These are phyloP conservation scores for Hesperophylax magnus DNA, from an alignment of 1,140 invertebrate species.

Conservation along the genomic window DNA sequence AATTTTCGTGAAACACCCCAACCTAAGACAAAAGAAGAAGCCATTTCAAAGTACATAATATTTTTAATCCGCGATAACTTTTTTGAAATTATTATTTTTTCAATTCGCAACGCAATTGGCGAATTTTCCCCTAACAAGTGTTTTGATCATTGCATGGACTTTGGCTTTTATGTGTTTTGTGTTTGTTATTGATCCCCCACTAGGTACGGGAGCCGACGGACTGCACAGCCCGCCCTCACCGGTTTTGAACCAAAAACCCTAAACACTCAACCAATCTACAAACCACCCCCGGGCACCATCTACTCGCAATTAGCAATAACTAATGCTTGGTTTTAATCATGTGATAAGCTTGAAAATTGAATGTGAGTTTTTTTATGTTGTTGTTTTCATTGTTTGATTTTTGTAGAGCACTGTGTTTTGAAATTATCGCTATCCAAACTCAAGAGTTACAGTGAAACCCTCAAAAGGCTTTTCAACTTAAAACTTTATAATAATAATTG, in stretches of 20 bases:
- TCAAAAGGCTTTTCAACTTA: too few species aligned
- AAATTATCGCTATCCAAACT: too few species aligned
- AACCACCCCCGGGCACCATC: slow-evolving; percentile 37
- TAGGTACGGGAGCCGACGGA: slow-evolving; percentile 54
- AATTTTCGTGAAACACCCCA: too few species aligned
- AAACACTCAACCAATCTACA: slow-evolving; percentile 45
- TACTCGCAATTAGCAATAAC: slow-evolving; percentile 51
- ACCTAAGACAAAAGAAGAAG: too few species aligned
- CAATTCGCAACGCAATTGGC: too few species aligned
- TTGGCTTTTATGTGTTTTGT: slow-evolving; percentile 57
- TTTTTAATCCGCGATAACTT: too few species aligned
- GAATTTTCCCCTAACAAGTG: too few species aligned
- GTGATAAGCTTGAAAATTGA: slow-evolving; percentile 56
- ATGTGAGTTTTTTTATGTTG: slow-evolving; percentile 56
- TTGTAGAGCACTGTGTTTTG: too few species aligned
- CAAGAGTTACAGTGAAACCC: too few species aligned
- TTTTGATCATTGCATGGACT: slow-evolving; percentile 27
- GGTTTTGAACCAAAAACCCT: slow-evolving; percentile 54
- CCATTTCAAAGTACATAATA: too few species aligned
- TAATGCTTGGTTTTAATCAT: slow-evolving; percentile 57
- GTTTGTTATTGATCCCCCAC: slow-evolving; percentile 52
- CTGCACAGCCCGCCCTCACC: slow-evolving; percentile 46
- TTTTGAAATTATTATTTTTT: too few species aligned
- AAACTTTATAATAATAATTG: too few species aligned
- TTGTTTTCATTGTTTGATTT: slow-evolving; percentile 28